Conservation (phyloP, 2,888 invertebrate genomes). For the Mamestra brassicae region DNA sequence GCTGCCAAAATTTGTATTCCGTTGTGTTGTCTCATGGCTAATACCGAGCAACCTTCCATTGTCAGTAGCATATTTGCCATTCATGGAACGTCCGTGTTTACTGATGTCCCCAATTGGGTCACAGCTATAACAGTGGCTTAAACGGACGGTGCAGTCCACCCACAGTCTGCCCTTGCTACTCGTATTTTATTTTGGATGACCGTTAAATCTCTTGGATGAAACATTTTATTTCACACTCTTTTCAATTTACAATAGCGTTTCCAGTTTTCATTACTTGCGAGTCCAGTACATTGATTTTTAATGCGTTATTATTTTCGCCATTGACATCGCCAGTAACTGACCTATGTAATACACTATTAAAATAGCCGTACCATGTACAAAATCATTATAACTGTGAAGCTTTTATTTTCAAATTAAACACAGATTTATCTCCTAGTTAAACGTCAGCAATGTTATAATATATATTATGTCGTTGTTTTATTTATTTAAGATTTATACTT, state of each 20-base stretch:
- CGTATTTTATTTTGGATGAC: constrained; percentile 45
- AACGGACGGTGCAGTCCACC: constrained; percentile 50
- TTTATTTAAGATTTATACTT: constrained; percentile 59
- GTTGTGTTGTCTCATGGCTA: constrained; percentile 28
- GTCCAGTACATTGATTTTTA: constrained; percentile 16
- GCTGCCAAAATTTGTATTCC: constrained; percentile 37
- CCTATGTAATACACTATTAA: not conserved
- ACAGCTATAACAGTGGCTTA: constrained; percentile 63
- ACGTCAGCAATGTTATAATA: too few species aligned
- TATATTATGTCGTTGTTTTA: constrained; percentile 84
- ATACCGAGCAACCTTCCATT: constrained; percentile 25
- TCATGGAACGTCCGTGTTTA: constrained; percentile 64
- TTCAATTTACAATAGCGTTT: not conserved
- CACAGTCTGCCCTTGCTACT: constrained; percentile 33
- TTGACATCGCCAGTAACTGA: too few species aligned
- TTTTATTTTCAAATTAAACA: not conserved
- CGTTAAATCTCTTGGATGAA: constrained; percentile 22
- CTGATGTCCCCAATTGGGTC: constrained; percentile 66
- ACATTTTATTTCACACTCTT: constrained; percentile 13
- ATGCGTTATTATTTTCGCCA: not conserved
- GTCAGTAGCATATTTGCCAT: constrained; percentile 62
- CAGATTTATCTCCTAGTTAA: too few species aligned
- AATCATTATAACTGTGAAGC: not conserved
- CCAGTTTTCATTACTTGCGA: not conserved
- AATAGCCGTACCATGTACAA: not conserved